These are phyloP conservation scores for Enteromius afrohamiltoni DNA, from an alignment of 2,797 vertebrate species.

Conservation along the genomic window DNA sequence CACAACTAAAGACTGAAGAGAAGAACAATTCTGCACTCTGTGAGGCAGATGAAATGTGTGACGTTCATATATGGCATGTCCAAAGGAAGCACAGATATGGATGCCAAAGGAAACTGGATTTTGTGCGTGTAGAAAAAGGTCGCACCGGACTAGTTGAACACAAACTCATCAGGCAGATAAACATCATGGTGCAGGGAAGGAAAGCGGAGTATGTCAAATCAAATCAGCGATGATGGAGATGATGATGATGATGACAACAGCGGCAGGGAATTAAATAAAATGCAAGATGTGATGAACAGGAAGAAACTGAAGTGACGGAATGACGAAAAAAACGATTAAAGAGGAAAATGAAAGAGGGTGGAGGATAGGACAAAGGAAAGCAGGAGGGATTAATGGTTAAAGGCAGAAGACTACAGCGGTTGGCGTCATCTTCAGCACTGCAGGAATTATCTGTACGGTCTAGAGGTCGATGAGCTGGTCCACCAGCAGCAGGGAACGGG, in stretches of 20 bases:
- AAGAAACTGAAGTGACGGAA: constrained; percentile 11
- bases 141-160: neutral
- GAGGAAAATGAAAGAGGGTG: constrained; percentile 26
- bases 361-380: constrained; percentile 50
- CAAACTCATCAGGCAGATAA: neutral
- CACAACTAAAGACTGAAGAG: neutral
- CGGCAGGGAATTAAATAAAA: constrained; percentile 3
- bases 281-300: neutral
- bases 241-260: neutral
- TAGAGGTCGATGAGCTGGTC: constrained; percentile 99
- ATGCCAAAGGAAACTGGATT: neutral
- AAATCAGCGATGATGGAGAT: constrained; percentile 13
- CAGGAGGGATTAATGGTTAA: constrained; percentile 51
- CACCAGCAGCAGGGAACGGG: constrained; percentile 98
- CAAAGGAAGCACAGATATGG: constrained; percentile 9
- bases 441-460: constrained; percentile 65
- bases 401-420: constrained; percentile 24
- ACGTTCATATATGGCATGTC: neutral
- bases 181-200: constrained; percentile 2
- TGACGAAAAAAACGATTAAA: constrained; percentile 24
- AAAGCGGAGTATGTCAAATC: neutral
- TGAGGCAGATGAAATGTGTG: neutral
- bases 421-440: constrained; percentile 42
- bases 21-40: constrained; percentile 4
- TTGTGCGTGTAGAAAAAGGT: neutral